Percentiles rank a stretch among this genome's conserved stretches.
phyloP scores from a whole-genome alignment of 2,113 vertebrate genomes.

The Podarcis muralis region DNA sequence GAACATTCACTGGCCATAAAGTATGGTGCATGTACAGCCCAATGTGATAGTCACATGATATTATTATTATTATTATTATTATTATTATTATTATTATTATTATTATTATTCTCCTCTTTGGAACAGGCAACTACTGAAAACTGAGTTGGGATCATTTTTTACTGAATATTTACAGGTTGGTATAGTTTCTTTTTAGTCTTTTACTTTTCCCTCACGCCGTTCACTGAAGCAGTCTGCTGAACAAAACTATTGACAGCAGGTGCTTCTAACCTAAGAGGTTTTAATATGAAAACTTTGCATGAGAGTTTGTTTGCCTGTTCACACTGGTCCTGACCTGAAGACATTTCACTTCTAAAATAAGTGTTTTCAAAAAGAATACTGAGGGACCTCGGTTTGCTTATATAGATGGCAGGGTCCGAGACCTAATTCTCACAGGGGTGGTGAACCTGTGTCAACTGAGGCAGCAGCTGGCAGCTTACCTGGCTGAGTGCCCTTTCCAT shows the following conservation, averaged over 20 bases:
- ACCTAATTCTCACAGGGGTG: neutral
- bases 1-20: too few relatives aligned
- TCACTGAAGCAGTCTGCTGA: neutral
- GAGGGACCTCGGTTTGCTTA: neutral
- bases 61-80: conserved; percentile 8
- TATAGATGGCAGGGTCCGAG: neutral
- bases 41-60: conserved; percentile 28
- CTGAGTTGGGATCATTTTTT: conserved; percentile 96
- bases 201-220: neutral
- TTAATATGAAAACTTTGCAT: neutral
- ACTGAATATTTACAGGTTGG: conserved; percentile 93
- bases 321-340: neutral
- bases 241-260: neutral
- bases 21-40: neutral
- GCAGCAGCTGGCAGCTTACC: neutral
- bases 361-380: neutral
- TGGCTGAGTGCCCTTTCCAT: neutral
- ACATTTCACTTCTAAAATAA: neutral
- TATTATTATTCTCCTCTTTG: conserved; percentile 40
- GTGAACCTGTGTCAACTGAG: too few relatives aligned
- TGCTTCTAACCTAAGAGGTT: neutral
- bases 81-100: too few relatives aligned
- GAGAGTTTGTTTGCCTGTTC: neutral
- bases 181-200: conserved; percentile 9
- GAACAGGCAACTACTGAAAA: conserved; percentile 92